These are phyloP conservation scores for Diachasma alloeum DNA, from an alignment of 1,140 invertebrate genomes.

Conservation along the genomic window DNA sequence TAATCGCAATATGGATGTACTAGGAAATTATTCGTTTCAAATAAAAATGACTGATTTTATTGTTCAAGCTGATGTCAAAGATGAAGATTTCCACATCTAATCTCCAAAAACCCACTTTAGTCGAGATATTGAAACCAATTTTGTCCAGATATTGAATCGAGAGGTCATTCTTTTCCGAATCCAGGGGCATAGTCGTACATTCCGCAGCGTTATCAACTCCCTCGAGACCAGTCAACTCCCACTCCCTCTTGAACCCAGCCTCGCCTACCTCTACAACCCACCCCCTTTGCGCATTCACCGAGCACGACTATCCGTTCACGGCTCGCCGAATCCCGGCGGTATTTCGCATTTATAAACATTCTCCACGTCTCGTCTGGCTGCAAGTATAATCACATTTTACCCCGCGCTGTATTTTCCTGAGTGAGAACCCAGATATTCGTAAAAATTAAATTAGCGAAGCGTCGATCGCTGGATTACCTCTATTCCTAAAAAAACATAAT, in stretches of 20 bases:
- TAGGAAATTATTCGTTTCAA: too few relatives aligned
- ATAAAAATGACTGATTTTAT: too few relatives aligned
- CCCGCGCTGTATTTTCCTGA: not conserved
- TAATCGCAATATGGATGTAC: too few relatives aligned
- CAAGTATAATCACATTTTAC: slow-evolving; percentile 16
- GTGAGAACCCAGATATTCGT: not conserved
- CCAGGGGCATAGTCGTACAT: not conserved
- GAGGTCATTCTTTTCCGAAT: slow-evolving; percentile 16
- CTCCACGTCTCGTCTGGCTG: slow-evolving; percentile 8
- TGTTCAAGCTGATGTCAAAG: too few relatives aligned
- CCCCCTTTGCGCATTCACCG: not conserved
- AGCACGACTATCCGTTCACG: slow-evolving; percentile 16
- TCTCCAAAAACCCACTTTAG: not conserved
- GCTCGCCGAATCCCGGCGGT: slow-evolving; percentile 17
- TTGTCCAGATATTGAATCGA: not conserved
- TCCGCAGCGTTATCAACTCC: slow-evolving; percentile 28
- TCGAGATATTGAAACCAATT: not conserved
- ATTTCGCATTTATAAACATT: slow-evolving; percentile 24
- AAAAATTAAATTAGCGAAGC: slow-evolving; percentile 15
- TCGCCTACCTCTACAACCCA: not conserved
- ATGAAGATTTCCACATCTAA: not conserved
- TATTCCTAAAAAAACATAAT: too few relatives aligned
- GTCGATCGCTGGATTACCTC: not conserved
- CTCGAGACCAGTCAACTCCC: not conserved
- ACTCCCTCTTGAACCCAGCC: not conserved